Conservation (phyloP, 2,113 vertebrate species). For the Osmerus eperlanus region DNA sequence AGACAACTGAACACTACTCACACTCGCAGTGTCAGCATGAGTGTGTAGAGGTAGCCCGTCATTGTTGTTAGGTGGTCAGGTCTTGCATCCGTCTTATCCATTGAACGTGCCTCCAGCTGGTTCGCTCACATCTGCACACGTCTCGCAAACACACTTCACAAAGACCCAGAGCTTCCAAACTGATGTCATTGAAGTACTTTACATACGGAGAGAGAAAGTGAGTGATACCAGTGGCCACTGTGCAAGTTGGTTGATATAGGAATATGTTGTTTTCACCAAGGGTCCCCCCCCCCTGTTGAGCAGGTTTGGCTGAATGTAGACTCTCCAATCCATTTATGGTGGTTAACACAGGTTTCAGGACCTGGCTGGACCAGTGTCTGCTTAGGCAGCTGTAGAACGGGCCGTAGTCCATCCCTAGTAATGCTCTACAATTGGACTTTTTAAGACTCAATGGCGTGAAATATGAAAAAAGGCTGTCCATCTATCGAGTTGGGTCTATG, state of each 20-base stretch:
- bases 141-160: slow-evolving; percentile 54
- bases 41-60: slow-evolving; percentile 64
- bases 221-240: slow-evolving; percentile 54
- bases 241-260: slow-evolving; percentile 24
- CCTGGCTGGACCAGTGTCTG: slow-evolving; percentile 68
- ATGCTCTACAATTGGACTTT: slow-evolving; percentile 34
- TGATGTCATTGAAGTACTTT: slow-evolving; percentile 63
- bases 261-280: slow-evolving; percentile 9
- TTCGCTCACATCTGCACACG: slow-evolving; percentile 28
- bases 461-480: background rate
- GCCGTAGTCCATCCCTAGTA: slow-evolving; percentile 44
- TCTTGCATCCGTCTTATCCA: slow-evolving; percentile 42
- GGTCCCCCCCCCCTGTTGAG: slow-evolving; percentile 26
- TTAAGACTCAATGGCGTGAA: background rate
- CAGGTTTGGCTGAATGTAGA: background rate
- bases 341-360: slow-evolving; percentile 41
- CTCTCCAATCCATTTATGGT: slow-evolving; percentile 28
- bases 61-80: slow-evolving; percentile 50
- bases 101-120: too few relatives aligned
- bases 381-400: slow-evolving; percentile 62
- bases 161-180: slow-evolving; percentile 71
- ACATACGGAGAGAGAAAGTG: slow-evolving; percentile 20
- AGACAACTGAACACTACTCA: slow-evolving; percentile 63
- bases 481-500: background rate
- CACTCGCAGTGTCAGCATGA: slow-evolving; percentile 63